Base-by-base conservation (phyloP, 1,140 invertebrate species). In the Cyphomyrmex costatus region DNA sequence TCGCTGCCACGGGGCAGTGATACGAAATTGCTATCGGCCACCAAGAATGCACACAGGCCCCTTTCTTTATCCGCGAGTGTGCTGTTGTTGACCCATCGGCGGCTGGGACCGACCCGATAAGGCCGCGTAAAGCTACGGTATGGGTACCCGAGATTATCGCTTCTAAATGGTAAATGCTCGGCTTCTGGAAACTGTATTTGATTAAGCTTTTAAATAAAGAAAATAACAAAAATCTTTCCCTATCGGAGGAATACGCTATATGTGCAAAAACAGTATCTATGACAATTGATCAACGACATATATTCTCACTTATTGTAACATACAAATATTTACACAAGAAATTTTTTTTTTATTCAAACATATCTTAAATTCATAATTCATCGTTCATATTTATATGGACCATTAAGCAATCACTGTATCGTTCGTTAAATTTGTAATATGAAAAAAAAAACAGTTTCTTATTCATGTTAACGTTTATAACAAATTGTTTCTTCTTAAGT, bases 1-100 rank as follows among this genome's bases (percentile, higher is more conserved):
- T 19, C 65, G 78, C 76, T 33, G 82, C 73, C 60, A 89, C 87
- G 76, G 87, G 79, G 63, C 77, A 86, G 87, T 71, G 88, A 88
- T 89, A 88, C 60, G 46, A 58, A 68, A 61, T 88, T 42, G 3
- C 56, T 83, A 76, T 78, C 58, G 30, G 56, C 36, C 70, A 60
- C 79, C 56, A 76, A 74, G 77, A 88, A 36, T 65, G 56, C 56
- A 36, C 36, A 46, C 46, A 56, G 46, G 56, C 49, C 63, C 49
- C 16, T 33, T 42, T 74, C 49, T 70, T 61, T 49, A 88, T 66
- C 65, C 63, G 36, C 46, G 73, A 61, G 77, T 58, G 49, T 21
- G 42, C 66, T 46, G 33, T 46, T 82, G 79, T 83, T 83, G 79
- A 73, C 36, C 36, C 36, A 82, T 24, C 66, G 77, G 74, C 49